Base-by-base conservation (phyloP, 1,140 invertebrate species). In the Philaenus spumarius region DNA sequence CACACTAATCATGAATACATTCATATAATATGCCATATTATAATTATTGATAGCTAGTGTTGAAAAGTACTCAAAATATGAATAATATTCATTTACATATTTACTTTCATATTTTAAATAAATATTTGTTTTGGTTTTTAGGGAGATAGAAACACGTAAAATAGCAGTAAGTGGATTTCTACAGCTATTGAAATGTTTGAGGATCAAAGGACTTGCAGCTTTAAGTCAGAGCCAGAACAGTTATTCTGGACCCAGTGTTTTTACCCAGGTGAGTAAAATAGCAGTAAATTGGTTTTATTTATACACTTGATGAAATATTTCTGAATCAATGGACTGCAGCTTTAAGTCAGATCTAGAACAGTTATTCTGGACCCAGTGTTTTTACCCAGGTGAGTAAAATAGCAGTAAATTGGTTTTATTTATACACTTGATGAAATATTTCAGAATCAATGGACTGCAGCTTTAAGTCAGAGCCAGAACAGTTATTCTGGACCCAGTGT, bases 151-250 rank as follows among this genome's bases (percentile, higher is more conserved):
- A 17, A 76, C 73, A 7, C 70, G 79, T 43, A 71, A 77, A 67
- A 76, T 82, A 67, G 78, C 79, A 2, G 75, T 82, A 0, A 69
- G 67, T 35, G 80, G 81, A 2, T 80, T 79, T 62, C 62, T 81
- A 2, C 74, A 78, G 46, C 60, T 82, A 12, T 64, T 82, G 37
- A 78, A 73, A 55, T 74, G 75, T 60, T 62, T 80, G 0, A 77
- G 78, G 68, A 67, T 79, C 47, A 67, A 67, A 22, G 71, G 74
- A 14, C 62, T 77, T 22, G 67, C 60, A 14, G 65, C 63, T 4
- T 66, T 80, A 1, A 80, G 78, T 64, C 75, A 80, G 50, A 61
- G 58, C 42, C 60, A 62, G 43, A 54, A 59, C 17, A 58, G 52
- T 11, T 65, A 59, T 23, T 61, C 61, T 20, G 60, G 61, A 19